These are phyloP conservation scores for Furcifer pardalis DNA, from an alignment of 2,797 vertebrate genomes.

Conservation along the genomic window DNA sequence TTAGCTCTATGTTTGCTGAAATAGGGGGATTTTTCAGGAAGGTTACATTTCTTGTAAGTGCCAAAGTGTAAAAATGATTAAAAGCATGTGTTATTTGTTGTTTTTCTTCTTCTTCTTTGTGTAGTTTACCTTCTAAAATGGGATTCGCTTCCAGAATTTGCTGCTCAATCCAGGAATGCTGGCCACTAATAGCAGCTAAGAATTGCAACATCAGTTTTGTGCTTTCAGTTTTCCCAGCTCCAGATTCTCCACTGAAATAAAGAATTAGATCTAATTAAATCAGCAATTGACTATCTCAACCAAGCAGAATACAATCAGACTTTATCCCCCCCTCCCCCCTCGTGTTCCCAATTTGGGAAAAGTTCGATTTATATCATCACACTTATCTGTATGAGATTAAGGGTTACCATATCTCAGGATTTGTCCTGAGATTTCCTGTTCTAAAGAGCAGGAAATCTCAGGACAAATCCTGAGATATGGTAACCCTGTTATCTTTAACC, in stretches of 20 bases:
- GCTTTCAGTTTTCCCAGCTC: constrained; percentile 95
- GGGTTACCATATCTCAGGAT: too few species aligned
- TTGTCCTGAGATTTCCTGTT: too few species aligned
- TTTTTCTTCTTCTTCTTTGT: background rate
- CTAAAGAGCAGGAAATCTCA: too few species aligned
- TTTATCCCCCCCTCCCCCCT: background rate
- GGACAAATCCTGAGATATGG: too few species aligned
- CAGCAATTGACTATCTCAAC: constrained; percentile 13
- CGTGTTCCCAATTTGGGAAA: background rate
- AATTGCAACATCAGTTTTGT: constrained; percentile 95
- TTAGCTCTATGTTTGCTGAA: too few species aligned
- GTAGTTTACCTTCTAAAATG: constrained; percentile 90
- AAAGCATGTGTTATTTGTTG: background rate
- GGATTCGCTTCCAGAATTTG: constrained; percentile 96
- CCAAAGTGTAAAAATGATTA: background rate
- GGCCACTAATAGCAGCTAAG: constrained; percentile 91
- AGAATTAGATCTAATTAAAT: constrained; percentile 27
- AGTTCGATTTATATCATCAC: background rate
- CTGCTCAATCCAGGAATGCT: constrained; percentile 96
- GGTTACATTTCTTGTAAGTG: background rate
- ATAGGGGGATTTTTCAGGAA: too few species aligned
- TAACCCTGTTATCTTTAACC: background rate
- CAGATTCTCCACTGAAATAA: constrained; percentile 90
- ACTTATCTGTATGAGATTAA: background rate
- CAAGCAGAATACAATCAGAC: constrained; percentile 11